Percentiles rank a stretch among this genome's conserved stretches.
phyloP scores from a whole-genome alignment of 2,888 invertebrate genomes.

The Pachliopta kotzebuea region DNA sequence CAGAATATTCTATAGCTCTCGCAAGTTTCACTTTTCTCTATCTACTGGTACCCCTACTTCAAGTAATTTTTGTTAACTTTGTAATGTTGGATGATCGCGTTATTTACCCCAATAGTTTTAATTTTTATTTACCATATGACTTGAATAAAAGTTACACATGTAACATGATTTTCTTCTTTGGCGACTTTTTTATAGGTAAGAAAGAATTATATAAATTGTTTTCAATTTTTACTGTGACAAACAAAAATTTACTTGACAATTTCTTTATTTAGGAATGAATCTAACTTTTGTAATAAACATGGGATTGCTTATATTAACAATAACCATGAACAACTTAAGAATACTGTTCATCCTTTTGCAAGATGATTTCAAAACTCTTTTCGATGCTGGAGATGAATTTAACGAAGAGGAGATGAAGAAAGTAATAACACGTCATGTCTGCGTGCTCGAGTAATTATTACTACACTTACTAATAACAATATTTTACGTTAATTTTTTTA shows the following conservation, averaged over 20 bases:
- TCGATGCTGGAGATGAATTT: slow-evolving; percentile 14
- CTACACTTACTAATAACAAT: not conserved
- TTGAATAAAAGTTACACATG: slow-evolving; percentile 1
- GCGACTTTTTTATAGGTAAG: slow-evolving; percentile 16
- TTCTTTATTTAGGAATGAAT: slow-evolving; percentile 12
- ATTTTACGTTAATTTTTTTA: not conserved
- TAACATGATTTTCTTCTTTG: slow-evolving; percentile 10
- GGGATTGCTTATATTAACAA: slow-evolving; percentile 15
- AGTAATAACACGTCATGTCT: slow-evolving; percentile 12
- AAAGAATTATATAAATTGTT: not conserved
- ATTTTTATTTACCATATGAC: slow-evolving; percentile 12
- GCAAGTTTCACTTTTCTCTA: slow-evolving; percentile 3
- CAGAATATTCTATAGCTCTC: slow-evolving; percentile 7
- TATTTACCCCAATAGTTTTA: slow-evolving; percentile 4
- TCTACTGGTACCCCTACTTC: slow-evolving; percentile 4
- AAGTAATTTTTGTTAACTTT: not conserved
- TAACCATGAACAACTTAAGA: slow-evolving; percentile 21
- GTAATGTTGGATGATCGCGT: not conserved
- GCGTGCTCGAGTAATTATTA: slow-evolving; percentile 19
- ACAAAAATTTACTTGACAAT: not conserved
- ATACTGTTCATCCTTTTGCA: slow-evolving; percentile 18
- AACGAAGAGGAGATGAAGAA: slow-evolving; percentile 11
- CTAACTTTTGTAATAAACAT: slow-evolving; percentile 5
- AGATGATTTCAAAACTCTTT: slow-evolving; percentile 22
- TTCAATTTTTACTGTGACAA: not conserved